Evolutionary conservation across 92 coral and sea anemone genomes (phyloP).

Genomic region (Meandrina meandrites): DNA sequence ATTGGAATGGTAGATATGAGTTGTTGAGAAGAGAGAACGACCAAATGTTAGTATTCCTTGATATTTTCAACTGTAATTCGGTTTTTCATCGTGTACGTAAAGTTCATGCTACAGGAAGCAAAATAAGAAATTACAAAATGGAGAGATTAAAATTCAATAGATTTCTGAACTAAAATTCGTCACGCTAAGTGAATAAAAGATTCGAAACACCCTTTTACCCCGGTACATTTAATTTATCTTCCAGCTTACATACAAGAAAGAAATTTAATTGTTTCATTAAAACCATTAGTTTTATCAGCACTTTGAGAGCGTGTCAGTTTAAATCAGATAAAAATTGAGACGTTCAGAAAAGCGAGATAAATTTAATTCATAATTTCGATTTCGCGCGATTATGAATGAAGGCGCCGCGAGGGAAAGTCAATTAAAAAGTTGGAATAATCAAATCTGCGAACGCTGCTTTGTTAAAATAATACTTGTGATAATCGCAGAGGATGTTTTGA

Average conservation of each 20-base stretch:
- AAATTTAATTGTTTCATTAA: conserved; percentile 50
- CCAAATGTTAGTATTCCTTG: background rate
- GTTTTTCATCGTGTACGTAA: background rate
- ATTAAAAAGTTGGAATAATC: conserved; percentile 36
- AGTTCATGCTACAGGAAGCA: background rate
- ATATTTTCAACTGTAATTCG: background rate
- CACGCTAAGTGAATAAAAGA: conserved; percentile 2
- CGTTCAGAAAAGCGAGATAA: conserved; percentile 28
- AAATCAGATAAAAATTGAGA: conserved; percentile 18
- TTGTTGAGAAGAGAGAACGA: background rate
- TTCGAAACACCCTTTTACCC: conserved; percentile 3
- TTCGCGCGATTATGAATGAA: background rate
- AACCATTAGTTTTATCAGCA: conserved; percentile 51
- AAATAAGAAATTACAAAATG: background rate
- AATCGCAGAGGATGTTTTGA: conserved; percentile 44
- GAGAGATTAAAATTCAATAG: background rate
- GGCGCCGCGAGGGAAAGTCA: conserved; percentile 41
- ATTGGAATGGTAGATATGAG: background rate
- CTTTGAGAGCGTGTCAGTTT: conserved; percentile 30
- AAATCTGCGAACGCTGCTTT: conserved; percentile 25
- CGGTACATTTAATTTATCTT: conserved; percentile 15
- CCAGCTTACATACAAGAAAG: conserved; percentile 17
- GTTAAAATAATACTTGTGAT: conserved; percentile 40
- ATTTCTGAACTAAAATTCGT: background rate
- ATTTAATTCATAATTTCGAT: conserved; percentile 42